A percentile compares a stretch with the other conserved stretches of the same genome.
Conservation (phyloP, 2,888 invertebrate species). For the Andrena bicolor region DNA sequence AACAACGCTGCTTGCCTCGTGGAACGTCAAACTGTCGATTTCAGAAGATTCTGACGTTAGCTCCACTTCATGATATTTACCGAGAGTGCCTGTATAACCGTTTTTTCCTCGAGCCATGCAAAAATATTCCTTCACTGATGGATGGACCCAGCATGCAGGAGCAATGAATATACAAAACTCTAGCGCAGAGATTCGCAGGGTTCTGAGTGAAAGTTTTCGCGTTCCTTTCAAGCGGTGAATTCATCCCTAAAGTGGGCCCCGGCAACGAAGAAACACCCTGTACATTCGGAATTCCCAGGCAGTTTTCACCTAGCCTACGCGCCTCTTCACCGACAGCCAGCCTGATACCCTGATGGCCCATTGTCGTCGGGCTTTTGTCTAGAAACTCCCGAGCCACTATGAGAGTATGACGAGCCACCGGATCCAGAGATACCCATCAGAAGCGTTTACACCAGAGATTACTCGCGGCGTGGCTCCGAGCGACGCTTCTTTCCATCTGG, state of each 20-base stretch:
- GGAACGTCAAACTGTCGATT: slow-evolving; percentile 5
- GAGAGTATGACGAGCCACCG: slow-evolving; percentile 68
- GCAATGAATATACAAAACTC: background rate
- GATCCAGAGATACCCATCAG: slow-evolving; percentile 69
- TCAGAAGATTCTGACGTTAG: background rate
- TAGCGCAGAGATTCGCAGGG: too few relatives aligned
- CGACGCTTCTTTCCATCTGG: slow-evolving; percentile 47
- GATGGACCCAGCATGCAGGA: background rate
- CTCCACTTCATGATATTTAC: background rate
- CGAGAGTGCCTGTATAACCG: background rate
- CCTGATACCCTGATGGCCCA: slow-evolving; percentile 75
- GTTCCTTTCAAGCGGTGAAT: slow-evolving; percentile 1
- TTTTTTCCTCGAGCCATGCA: background rate
- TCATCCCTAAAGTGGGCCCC: slow-evolving; percentile 13
- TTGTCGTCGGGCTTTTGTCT: slow-evolving; percentile 77
- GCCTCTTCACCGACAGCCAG: slow-evolving; percentile 50
- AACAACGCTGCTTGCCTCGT: background rate
- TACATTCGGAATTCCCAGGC: slow-evolving; percentile 24
- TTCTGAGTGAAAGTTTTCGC: slow-evolving; percentile 6
- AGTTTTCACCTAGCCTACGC: slow-evolving; percentile 32
- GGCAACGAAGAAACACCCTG: background rate
- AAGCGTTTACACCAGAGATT: slow-evolving; percentile 69
- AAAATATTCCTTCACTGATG: background rate
- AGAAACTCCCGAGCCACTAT: slow-evolving; percentile 53
- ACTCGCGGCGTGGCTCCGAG: slow-evolving; percentile 56